These are phyloP conservation scores for Sympetrum striolatum DNA, from an alignment of 2,888 invertebrate genomes.

Conservation along the genomic window DNA sequence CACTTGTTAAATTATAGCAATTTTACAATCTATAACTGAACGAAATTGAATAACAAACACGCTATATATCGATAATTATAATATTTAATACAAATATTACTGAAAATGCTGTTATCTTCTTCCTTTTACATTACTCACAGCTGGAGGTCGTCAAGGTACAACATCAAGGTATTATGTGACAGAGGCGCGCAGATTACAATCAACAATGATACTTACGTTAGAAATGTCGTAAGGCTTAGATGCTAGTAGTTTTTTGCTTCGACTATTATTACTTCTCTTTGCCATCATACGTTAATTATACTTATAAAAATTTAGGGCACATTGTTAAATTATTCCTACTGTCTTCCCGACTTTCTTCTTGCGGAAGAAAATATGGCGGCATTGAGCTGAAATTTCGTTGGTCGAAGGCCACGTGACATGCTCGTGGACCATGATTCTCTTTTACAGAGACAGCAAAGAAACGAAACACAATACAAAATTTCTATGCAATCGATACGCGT, in stretches of 20 bases:
- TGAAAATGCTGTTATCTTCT: neutral
- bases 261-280: slow-evolving; percentile 57
- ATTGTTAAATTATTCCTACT: slow-evolving; percentile 56
- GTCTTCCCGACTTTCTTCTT: slow-evolving; percentile 54
- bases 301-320: slow-evolving; percentile 51
- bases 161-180: slow-evolving; percentile 39
- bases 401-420: slow-evolving; percentile 36
- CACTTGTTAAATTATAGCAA: neutral
- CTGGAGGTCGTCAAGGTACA: slow-evolving; percentile 51
- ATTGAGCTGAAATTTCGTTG: slow-evolving; percentile 47
- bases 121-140: slow-evolving; percentile 44
- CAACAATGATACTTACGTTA: slow-evolving; percentile 59
- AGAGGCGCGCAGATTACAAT: slow-evolving; percentile 34
- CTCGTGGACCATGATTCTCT: slow-evolving; percentile 5
- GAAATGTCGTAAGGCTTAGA: slow-evolving; percentile 61
- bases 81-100: neutral
- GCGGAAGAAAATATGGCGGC: slow-evolving; percentile 56
- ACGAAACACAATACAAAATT: neutral
- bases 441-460: neutral
- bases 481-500: neutral
- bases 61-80: neutral
- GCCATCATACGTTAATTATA: slow-evolving; percentile 54
- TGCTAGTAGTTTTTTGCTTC: slow-evolving; percentile 56
- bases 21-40: neutral
- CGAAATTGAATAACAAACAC: neutral